phyloP scores from a whole-genome alignment of 2,888 invertebrate species.

The Hirtodrosophila histrioides region DNA sequence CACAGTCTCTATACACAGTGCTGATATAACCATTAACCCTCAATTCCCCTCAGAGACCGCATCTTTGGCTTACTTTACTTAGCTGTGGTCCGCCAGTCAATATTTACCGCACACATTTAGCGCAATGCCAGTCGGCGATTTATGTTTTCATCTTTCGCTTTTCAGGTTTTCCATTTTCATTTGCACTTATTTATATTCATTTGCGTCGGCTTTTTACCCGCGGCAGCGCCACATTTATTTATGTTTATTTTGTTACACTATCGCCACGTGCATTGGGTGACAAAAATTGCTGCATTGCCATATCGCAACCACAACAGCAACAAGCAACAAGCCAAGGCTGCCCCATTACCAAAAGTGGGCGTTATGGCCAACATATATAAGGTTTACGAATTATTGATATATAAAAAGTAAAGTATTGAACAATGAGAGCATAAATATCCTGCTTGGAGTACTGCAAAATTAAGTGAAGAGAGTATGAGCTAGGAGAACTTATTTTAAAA shows the following conservation, averaged over 20 bases:
- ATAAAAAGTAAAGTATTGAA: conserved; percentile 14
- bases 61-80: conserved; percentile 18
- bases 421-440: conserved; percentile 8
- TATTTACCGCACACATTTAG: conserved; percentile 73
- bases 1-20: background rate
- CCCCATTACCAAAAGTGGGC: conserved; percentile 25
- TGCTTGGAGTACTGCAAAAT: background rate
- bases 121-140: conserved; percentile 60
- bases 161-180: conserved; percentile 60
- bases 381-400: background rate
- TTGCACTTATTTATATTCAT: conserved; percentile 76
- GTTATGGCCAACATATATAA: conserved; percentile 10
- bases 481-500: no score
- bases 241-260: conserved; percentile 55
- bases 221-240: conserved; percentile 46
- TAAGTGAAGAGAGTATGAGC: background rate
- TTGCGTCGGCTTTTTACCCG: conserved; percentile 42
- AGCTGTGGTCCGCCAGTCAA: conserved; percentile 43
- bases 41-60: background rate
- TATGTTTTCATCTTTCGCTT: conserved; percentile 66
- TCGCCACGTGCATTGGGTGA: conserved; percentile 58
- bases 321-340: conserved; percentile 1
- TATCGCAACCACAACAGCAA: conserved; percentile 24
- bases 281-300: conserved; percentile 39
- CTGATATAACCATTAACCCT: no score